Evolutionary conservation across 2,888 invertebrate species (phyloP), one percentile per base, ranked within the genome.

Genomic region (Callosobruchus maculatus): DNA sequence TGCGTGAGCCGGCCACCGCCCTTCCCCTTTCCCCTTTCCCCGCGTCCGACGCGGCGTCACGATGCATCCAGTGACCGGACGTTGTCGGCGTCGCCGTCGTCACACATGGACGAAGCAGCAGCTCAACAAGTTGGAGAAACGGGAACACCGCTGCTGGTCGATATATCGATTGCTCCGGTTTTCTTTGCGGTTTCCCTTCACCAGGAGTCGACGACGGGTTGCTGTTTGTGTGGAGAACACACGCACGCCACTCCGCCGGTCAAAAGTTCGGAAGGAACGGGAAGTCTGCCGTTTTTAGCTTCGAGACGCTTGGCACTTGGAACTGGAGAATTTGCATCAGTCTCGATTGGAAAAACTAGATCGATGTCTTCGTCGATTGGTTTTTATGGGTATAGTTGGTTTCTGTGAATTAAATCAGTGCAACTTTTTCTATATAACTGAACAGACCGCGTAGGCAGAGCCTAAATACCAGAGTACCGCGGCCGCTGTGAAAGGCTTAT

Each of bases 51-150:
- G 7, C 26, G 26, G 26, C 26, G 7, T 26, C 26, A 26, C 26
- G 49, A 49, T 49, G 49, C 49, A 49, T 49, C 49, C 49, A 49
- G 49, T 49, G 49, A 49, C 49, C 49, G 49, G 18, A 49, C 49
- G 49, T 49, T 9, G 30, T 9, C 30, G 30, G 30, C 49, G 49
- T 7, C 49, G 49, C 13, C 49, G 49, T 13, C 18, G 49, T 49
- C 49, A 49, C 49, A 49, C 18, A 49, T 49, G 49, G 49, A 49
- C 49, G 49, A 49, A 21, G 21, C 22, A 68, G 21, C 30, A 83
- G 84, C 83, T 86, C 86, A 86, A 86, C 86, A 86, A 86, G 86
- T 86, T 86, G 85, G 86, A 84, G 85, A 84, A 77, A 84, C 77
- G 77, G 77, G 77, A 77, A 76, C 85, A 85, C 83, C 84, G 83